phyloP scores from a whole-genome alignment of 2,888 invertebrate species.

The Boloria euphrosyne region DNA sequence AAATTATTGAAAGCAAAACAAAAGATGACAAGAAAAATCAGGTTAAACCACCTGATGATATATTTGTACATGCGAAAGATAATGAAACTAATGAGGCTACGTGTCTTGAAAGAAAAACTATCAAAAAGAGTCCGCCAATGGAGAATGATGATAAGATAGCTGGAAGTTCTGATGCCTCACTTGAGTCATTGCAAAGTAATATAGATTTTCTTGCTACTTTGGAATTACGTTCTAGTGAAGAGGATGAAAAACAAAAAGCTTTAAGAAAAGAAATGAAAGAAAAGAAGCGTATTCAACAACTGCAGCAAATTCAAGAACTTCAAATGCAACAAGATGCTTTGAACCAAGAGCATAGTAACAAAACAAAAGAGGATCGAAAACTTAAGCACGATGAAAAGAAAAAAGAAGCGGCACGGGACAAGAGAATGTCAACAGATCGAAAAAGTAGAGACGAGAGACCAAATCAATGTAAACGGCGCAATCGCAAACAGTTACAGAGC shows the following conservation, averaged over 20 bases:
- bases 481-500: constrained; percentile 77
- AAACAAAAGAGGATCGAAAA: constrained; percentile 73
- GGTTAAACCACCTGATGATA: constrained; percentile 74
- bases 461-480: constrained; percentile 68
- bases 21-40: constrained; percentile 83
- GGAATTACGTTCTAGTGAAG: constrained; percentile 82
- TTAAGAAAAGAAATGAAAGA: constrained; percentile 81
- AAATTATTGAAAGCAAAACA: constrained; percentile 83
- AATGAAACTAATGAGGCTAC: constrained; percentile 54
- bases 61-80: constrained; percentile 63
- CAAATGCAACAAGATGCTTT: constrained; percentile 76
- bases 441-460: constrained; percentile 77
- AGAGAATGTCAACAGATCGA: constrained; percentile 76
- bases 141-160: constrained; percentile 58
- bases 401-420: constrained; percentile 73
- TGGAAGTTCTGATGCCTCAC: constrained; percentile 49
- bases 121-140: constrained; percentile 53
- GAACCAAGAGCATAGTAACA: constrained; percentile 65
- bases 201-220: constrained; percentile 83
- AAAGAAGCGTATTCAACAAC: constrained; percentile 78
- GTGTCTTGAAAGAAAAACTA: constrained; percentile 55
- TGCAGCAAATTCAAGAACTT: constrained; percentile 75
- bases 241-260: constrained; percentile 82
- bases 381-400: constrained; percentile 70
- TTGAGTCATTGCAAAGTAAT: constrained; percentile 73